phyloP scores from a whole-genome alignment of 2,888 invertebrate species.

The Perizoma flavofasciatum region DNA sequence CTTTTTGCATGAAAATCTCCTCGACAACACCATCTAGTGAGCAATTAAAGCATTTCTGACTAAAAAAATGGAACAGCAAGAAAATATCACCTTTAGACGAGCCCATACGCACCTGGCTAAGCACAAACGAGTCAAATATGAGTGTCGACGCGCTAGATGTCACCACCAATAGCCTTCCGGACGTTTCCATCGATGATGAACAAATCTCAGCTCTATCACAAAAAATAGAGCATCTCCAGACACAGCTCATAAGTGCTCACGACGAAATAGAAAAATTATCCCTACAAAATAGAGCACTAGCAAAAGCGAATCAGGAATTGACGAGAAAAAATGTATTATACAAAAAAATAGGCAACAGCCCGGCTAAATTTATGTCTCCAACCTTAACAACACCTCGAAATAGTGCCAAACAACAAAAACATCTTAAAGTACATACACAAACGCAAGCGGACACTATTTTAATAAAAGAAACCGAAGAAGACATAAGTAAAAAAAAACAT shows the following conservation, averaged over 20 bases:
- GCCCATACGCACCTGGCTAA: background rate
- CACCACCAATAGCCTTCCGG: constrained; percentile 2
- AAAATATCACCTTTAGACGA: background rate
- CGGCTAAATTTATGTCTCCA: background rate
- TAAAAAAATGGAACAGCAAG: background rate
- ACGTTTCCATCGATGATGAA: background rate
- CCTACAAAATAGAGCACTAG: background rate
- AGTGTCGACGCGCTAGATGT: constrained; percentile 2
- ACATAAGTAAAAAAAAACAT: too few relatives aligned
- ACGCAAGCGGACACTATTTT: too few relatives aligned
- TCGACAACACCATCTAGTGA: background rate
- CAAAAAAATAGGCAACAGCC: background rate
- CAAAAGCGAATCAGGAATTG: background rate
- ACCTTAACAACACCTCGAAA: background rate
- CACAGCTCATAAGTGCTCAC: background rate
- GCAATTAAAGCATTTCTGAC: too few relatives aligned
- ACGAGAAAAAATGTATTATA: background rate
- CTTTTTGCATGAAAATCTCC: too few relatives aligned
- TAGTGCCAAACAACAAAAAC: too few relatives aligned
- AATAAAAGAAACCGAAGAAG: too few relatives aligned
- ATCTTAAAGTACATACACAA: too few relatives aligned
- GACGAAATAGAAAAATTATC: constrained; percentile 1
- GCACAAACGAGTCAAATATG: background rate
- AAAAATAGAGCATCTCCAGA: constrained; percentile 1
- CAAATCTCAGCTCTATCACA: background rate